Evolutionary conservation across 2,888 invertebrate species (phyloP), one percentile per base, ranked within the genome.

Genomic region (Cheilosia grossa): DNA sequence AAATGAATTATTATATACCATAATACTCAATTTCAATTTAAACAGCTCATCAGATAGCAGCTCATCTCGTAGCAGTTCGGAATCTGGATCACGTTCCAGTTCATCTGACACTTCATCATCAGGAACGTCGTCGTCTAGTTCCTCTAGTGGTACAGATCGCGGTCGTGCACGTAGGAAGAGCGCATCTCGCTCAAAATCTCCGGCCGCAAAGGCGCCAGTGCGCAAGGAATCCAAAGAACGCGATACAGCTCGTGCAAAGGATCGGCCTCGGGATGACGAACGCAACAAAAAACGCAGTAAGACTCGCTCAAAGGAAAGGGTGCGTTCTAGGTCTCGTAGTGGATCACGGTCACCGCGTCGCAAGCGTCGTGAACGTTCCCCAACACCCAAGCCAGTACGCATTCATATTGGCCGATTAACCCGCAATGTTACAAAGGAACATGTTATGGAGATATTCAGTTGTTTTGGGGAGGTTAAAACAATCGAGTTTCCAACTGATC

Each of bases 371-470:
- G 96, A 97, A 89, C 95, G 97, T 44, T 97, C 98, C 0, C 97
- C 98, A 0, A 96, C 97, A 0, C 98, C 98, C 0, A 95, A 97
- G 49, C 98, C 98, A 0, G 96, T 96, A 0, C 96, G 98, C 89
- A 98, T 99, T 89, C 98, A 99, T 90, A 96, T 99, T 82, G 98
- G 98, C 0, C 95, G 97, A 10, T 93, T 99, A 80, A 98, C 98
- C 0, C 93, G 98, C 27, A 99, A 99, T 90, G 97, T 99, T 1
- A 96, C 96, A 82, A 96, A 96, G 89, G 98, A 98, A 1, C 98
- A 98, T 91, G 94, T 98, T 53, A 92, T 94, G 87, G 98, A 98
- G 92, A 98, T 98, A 89, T 98, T 98, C 90, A 94, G 96, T n/a
- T 95, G 95, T 9, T 97, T 97, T 89, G 97, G 97, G 15, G 94